Conservation (phyloP, 2,797 vertebrate species). For the Parambassis ranga region DNA sequence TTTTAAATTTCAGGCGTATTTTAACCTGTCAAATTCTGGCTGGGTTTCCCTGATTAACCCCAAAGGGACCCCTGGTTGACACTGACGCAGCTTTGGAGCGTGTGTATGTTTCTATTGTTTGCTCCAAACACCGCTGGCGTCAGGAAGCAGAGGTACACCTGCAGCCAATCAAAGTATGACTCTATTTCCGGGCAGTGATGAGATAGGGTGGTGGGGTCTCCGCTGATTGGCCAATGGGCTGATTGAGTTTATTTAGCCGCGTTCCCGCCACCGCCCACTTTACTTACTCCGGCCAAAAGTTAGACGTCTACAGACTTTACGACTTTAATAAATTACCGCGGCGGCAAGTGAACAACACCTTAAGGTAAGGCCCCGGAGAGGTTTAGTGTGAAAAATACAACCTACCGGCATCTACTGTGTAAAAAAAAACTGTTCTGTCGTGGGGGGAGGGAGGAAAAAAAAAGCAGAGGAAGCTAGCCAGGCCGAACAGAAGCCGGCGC, state of each 20-base stretch:
- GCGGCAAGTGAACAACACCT: conserved; percentile 37
- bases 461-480: conserved; percentile 9
- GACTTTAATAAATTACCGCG: conserved; percentile 51
- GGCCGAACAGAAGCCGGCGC: not conserved
- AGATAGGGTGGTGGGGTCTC: not conserved
- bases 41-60: not conserved
- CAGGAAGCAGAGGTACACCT: conserved; percentile 40
- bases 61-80: not conserved
- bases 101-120: not conserved
- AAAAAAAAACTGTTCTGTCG: no score
- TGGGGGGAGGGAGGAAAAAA: not conserved
- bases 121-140: rapidly evolving
- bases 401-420: not conserved
- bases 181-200: conserved; percentile 45
- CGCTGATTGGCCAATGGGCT: conserved; percentile 65
- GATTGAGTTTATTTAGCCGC: conserved; percentile 73
- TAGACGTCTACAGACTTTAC: conserved; percentile 41
- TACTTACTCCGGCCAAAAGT: conserved; percentile 37
- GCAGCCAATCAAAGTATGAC: conserved; percentile 44
- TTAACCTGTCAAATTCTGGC: not conserved
- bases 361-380: conserved; percentile 61
- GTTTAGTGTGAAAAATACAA: not conserved
- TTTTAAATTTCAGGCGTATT: no score
- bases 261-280: conserved; percentile 66
- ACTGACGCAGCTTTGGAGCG: not conserved